Conservation (phyloP, 2,113 vertebrate genomes). For the Ariopsis seemanni region DNA sequence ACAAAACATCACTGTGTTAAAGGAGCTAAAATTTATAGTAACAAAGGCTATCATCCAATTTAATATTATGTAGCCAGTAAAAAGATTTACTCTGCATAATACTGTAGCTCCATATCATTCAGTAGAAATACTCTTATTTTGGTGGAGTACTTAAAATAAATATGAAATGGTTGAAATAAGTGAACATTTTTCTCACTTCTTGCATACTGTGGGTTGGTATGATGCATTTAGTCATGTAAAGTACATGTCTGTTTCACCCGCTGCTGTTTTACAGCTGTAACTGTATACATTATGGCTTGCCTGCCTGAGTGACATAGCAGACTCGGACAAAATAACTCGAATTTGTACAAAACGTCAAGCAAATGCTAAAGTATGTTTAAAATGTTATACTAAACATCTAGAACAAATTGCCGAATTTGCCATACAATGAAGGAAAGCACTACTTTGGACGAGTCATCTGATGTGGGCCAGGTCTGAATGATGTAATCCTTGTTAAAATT, state of each 20-base stretch:
- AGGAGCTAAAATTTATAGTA: not conserved
- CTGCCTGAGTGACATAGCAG: not conserved
- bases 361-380: not conserved
- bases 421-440: not conserved
- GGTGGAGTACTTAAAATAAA: not conserved
- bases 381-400: not conserved
- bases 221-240: not conserved
- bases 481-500: slow-evolving; percentile 12
- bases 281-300: not conserved
- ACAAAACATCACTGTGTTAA: not conserved
- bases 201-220: not conserved
- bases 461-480: not conserved
- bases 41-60: not conserved
- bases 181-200: not conserved
- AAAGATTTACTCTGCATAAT: not conserved
- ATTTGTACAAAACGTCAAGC: not conserved
- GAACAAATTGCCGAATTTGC: not conserved
- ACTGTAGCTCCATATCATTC: not conserved
- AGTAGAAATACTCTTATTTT: not conserved
- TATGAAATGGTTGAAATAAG: not conserved
- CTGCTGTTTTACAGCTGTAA: not conserved
- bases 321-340: not conserved
- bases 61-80: not conserved
- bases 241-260: not conserved
- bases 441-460: not conserved